Percentiles rank a stretch among this genome's conserved stretches.
Evolutionary conservation across 2,113 vertebrate species (phyloP).

Genomic region (Clarias gariepinus): DNA sequence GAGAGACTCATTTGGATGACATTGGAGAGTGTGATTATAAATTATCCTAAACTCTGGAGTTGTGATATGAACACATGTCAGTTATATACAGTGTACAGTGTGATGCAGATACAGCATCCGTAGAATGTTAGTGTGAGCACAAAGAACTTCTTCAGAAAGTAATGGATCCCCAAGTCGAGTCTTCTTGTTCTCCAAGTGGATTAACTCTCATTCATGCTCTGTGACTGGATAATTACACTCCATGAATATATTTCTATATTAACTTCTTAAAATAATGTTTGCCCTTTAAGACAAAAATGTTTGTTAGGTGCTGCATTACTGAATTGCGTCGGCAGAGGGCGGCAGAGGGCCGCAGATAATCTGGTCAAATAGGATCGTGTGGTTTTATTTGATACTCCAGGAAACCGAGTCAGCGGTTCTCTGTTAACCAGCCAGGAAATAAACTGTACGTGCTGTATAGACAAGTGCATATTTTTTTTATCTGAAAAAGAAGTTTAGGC

Average conservation of each 20-base stretch:
- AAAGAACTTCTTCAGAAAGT: background rate
- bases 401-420: background rate
- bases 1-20: too few relatives aligned
- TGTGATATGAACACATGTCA: too few relatives aligned
- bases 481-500: background rate
- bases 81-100: too few relatives aligned
- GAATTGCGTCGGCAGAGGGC: conserved; percentile 35
- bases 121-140: too few relatives aligned
- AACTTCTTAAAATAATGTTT: too few relatives aligned
- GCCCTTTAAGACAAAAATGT: background rate
- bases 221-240: background rate
- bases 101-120: too few relatives aligned
- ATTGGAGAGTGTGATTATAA: too few relatives aligned
- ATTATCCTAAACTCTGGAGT: too few relatives aligned
- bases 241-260: background rate
- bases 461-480: background rate
- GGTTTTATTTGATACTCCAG: background rate
- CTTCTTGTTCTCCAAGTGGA: too few relatives aligned
- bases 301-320: background rate
- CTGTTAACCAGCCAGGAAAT: background rate
- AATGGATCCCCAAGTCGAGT: background rate
- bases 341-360: conserved; percentile 12
- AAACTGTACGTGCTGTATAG: background rate
- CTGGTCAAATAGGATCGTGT: too few relatives aligned
- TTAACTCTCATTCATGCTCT: background rate